Conservation (phyloP, 2,113 vertebrate genomes). For the Ochotona curzoniae region DNA sequence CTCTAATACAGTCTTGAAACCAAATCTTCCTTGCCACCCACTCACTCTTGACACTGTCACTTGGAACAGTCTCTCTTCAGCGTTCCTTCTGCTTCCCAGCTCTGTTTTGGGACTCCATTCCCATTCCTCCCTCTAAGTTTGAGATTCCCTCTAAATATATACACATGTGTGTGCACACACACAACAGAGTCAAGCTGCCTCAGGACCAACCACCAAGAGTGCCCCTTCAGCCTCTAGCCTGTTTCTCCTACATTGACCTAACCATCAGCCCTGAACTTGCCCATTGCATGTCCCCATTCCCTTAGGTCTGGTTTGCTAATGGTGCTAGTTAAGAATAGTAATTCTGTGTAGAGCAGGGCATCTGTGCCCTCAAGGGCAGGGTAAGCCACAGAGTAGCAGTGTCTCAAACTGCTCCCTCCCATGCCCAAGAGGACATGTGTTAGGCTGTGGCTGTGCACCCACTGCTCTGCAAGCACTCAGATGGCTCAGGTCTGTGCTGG, state of each 20-base stretch:
- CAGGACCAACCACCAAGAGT: not conserved
- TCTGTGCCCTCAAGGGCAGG: not conserved
- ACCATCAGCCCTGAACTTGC: not conserved
- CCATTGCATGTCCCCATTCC: not conserved
- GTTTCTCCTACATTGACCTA: not conserved
- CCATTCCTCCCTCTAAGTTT: not conserved
- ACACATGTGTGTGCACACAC: fast-evolving
- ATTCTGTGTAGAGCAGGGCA: not conserved
- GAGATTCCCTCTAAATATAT: not conserved
- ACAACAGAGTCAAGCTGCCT: not conserved
- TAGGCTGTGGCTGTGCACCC: fast-evolving
- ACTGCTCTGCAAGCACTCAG: not conserved
- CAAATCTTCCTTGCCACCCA: not conserved
- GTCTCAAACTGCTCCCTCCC: not conserved
- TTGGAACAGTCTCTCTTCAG: too few relatives aligned
- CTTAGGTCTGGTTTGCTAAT: not conserved
- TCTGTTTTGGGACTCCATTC: not conserved
- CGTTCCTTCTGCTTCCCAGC: not conserved
- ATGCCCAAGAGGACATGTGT: not conserved
- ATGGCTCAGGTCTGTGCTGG: not conserved
- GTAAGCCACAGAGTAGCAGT: not conserved
- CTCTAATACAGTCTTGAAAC: not conserved
- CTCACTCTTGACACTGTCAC: too few relatives aligned
- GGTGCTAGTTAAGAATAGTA: not conserved
- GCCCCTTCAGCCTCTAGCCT: not conserved